These are phyloP conservation scores for Toxotes chatareus DNA, from an alignment of 2,113 vertebrate species.

Conservation along the genomic window DNA sequence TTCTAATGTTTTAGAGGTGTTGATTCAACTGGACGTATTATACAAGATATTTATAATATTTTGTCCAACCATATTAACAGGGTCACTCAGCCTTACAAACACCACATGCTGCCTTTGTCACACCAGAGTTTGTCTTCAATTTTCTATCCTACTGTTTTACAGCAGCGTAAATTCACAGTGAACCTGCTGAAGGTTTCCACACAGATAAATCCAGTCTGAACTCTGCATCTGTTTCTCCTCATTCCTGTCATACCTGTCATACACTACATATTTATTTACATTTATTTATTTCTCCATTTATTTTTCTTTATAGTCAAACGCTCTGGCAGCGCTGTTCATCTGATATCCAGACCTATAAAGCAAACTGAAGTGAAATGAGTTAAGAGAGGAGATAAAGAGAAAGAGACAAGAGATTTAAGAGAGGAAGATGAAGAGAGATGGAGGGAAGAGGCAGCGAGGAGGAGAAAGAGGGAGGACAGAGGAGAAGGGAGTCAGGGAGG, in stretches of 20 bases:
- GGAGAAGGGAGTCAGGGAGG: not conserved
- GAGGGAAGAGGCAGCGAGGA: not conserved
- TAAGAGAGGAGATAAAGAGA: not conserved
- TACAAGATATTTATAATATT: too few relatives aligned
- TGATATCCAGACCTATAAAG: constrained; percentile 35
- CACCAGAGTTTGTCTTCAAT: not conserved
- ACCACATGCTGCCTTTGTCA: not conserved
- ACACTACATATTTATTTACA: constrained; percentile 30
- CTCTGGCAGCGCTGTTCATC: constrained; percentile 16
- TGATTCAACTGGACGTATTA: too few relatives aligned
- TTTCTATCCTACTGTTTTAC: not conserved
- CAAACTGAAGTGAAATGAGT: constrained; percentile 26
- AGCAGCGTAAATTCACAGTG: not conserved
- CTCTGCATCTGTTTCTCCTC: constrained; percentile 10
- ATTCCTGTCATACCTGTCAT: not conserved
- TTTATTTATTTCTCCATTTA: constrained; percentile 29
- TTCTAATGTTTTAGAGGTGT: too few relatives aligned
- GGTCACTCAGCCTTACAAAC: not conserved
- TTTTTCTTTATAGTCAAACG: constrained; percentile 37
- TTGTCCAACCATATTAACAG: too few relatives aligned
- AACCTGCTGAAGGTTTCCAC: not conserved
- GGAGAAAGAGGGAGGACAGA: constrained; percentile 9
- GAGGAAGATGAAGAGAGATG: constrained; percentile 25
- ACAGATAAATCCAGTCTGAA: constrained; percentile 12
- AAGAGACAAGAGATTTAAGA: constrained; percentile 34